phyloP scores from a whole-genome alignment of 1,140 invertebrate genomes.

The Pseudomyrmex sp. region DNA sequence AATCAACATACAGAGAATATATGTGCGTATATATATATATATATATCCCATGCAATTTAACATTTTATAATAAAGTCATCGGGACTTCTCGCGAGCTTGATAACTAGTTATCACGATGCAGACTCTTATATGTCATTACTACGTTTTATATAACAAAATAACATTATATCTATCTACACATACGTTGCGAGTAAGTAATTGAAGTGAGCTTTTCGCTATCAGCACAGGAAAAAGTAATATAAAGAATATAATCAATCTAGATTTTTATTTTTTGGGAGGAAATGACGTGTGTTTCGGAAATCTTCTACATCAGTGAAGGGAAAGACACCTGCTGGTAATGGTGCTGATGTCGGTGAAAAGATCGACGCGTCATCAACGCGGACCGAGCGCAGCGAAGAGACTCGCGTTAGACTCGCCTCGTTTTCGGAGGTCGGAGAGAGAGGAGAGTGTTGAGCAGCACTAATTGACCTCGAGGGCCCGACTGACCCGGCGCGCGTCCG shows the following conservation, averaged over 20 bases:
- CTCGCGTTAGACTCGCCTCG: slow-evolving; percentile 69
- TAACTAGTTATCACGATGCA: slow-evolving; percentile 11
- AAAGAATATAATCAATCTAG: background rate
- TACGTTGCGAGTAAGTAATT: slow-evolving; percentile 3
- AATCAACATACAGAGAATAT: background rate
- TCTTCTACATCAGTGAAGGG: slow-evolving; percentile 1
- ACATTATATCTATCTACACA: background rate
- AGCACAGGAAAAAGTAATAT: background rate
- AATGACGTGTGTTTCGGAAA: background rate
- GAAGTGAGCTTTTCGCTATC: slow-evolving; percentile 8
- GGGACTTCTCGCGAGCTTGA: background rate
- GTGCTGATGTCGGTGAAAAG: slow-evolving; percentile 22
- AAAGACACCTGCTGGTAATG: slow-evolving; percentile 34
- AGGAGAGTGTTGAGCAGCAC: slow-evolving; percentile 83
- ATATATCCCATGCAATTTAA: slow-evolving; percentile 17
- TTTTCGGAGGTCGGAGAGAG: slow-evolving; percentile 72
- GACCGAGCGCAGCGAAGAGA: slow-evolving; percentile 48
- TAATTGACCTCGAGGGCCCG: slow-evolving; percentile 83
- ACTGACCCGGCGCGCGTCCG: slow-evolving; percentile 84
- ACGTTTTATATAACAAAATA: slow-evolving; percentile 24
- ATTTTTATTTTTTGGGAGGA: slow-evolving; percentile 1
- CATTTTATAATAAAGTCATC: slow-evolving; percentile 54
- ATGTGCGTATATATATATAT: background rate
- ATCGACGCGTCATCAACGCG: slow-evolving; percentile 66
- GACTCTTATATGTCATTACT: background rate